These are phyloP conservation scores for Zaprionus gabonicus DNA, from an alignment of 1,140 invertebrate species.

Conservation along the genomic window DNA sequence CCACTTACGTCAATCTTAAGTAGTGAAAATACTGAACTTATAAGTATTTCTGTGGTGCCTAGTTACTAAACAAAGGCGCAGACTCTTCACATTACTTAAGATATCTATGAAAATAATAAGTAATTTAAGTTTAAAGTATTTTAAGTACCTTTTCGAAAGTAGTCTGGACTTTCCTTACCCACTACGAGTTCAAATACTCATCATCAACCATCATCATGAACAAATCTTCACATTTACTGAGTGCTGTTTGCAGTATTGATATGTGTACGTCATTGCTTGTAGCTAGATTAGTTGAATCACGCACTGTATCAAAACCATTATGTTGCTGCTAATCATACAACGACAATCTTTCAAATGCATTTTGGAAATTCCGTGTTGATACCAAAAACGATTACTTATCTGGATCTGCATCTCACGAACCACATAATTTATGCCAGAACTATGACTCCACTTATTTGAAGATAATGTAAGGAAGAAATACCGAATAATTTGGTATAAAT, in stretches of 20 bases:
- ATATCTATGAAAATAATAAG: too few relatives aligned
- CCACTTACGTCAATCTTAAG: neutral
- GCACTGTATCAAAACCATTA: neutral
- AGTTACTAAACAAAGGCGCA: neutral
- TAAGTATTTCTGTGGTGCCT: neutral
- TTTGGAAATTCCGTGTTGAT: neutral
- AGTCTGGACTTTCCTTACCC: too few relatives aligned
- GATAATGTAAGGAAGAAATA: neutral
- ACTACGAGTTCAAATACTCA: neutral
- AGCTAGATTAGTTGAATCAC: too few relatives aligned
- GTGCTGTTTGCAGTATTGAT: neutral
- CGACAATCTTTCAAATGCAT: neutral
- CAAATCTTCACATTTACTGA: neutral
- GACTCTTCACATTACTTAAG: too few relatives aligned
- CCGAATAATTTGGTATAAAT: slow-evolving; percentile 15
- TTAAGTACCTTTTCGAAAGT: neutral
- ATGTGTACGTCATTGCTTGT: too few relatives aligned
- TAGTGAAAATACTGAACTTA: neutral
- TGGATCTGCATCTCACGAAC: neutral
- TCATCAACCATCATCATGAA: neutral
- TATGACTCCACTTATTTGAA: slow-evolving; percentile 1
- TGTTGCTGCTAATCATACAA: neutral
- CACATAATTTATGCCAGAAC: neutral
- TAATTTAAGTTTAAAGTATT: neutral
- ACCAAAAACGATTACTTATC: neutral